Evolutionary conservation across 2,113 vertebrate species (phyloP).

Genomic region (Barbus barbus): DNA sequence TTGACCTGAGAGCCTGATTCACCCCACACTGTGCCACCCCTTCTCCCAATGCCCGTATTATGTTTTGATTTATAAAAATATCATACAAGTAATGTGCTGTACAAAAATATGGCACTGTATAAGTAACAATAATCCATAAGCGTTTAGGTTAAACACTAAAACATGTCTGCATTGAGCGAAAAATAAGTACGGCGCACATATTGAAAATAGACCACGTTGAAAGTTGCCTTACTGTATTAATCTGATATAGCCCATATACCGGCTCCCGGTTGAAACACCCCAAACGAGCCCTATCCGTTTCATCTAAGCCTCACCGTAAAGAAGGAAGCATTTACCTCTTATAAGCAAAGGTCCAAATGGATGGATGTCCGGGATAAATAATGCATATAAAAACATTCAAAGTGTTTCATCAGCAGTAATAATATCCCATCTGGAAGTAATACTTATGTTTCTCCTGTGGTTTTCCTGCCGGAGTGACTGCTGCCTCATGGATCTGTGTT

Average conservation of each 20-base stretch:
- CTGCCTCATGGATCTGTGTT: constrained; percentile 90
- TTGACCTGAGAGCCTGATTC: background rate
- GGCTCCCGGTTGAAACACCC: constrained; percentile 7
- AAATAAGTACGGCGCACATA: background rate
- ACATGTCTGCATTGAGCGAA: background rate
- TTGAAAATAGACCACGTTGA: background rate
- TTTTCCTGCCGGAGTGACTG: constrained; percentile 64
- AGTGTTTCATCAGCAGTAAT: constrained; percentile 22
- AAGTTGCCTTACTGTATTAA: background rate
- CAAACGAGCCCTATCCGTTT: constrained; percentile 17
- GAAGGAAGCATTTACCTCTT: constrained; percentile 42
- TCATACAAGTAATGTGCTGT: background rate
- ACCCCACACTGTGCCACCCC: constrained; percentile 55
- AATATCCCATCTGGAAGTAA: constrained; percentile 43
- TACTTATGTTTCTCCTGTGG: constrained; percentile 50
- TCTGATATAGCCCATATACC: background rate
- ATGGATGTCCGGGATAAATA: background rate
- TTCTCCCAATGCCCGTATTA: background rate
- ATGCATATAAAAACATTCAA: background rate
- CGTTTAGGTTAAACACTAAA: background rate
- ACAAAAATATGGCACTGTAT: background rate
- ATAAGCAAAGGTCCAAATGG: background rate
- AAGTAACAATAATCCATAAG: background rate
- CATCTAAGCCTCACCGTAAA: too few relatives aligned
- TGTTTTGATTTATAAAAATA: constrained; percentile 15